Base-by-base conservation (phyloP, 2,888 invertebrate genomes). In the Hirtodrosophila histrioides region DNA sequence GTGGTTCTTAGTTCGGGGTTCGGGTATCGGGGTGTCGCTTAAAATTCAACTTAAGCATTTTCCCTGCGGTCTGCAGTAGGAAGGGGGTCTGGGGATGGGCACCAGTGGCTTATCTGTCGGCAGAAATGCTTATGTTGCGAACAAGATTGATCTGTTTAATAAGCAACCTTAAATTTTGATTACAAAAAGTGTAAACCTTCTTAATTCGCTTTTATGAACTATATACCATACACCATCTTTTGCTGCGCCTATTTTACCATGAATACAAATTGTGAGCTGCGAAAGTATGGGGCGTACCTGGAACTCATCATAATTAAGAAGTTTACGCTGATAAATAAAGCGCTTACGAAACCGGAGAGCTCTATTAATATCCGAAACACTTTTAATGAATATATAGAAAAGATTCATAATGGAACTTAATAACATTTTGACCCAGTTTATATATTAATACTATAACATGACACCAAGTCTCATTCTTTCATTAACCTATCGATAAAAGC, bases 101-200 rank as follows among this genome's bases (percentile, higher is more conserved):
- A 24, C 58, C 33, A 35, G 53, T 31, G 40, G 57, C 54, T 64
- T 73, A 62, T 69, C 65, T 66, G 60, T 58, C 40, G 78, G 65
- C 54, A 5, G 5, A 54, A 41, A 40, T 49, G 61, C 60, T 58
- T 43, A 68, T 71, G 53, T 29, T 53, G 55, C 62, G 35, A 17
- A 69, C 61, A 84, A 87, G 88, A 82, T 87, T 78, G 88, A 82
- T 82, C 86, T 82, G 75, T 87, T 82, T 85, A 85, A 87, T 82
- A 82, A 87, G 79, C 82, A 43, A 35, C 65, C 53, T 76, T 54
- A 70, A 60, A 73, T 58, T 51, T 65, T 70, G 44, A 71, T 61
- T 76, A 61, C 39, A 27, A 39, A 71, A 66, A 33, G 56, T 57
- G 56, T 73, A 57, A 60, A 40, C 60, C 73, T 57, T 56, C 76